phyloP scores from a whole-genome alignment of 2,888 invertebrate genomes.

The Zaprionus bogoriensis region DNA sequence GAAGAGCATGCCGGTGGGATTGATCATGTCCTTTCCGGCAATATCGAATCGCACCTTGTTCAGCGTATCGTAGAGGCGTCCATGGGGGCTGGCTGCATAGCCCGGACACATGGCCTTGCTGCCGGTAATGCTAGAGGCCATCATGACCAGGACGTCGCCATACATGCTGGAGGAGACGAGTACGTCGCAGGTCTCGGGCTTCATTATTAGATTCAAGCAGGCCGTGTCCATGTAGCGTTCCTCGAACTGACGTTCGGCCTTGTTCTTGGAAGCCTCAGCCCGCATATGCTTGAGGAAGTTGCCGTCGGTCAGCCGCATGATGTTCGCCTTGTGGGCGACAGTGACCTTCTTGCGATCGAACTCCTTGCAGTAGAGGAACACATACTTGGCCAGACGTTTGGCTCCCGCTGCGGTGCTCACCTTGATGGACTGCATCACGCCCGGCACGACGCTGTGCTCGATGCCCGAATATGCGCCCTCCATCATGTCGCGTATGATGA shows the following conservation, averaged over 20 bases:
- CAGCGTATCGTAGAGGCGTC: slow-evolving; percentile 91
- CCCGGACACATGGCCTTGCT: slow-evolving; percentile 97
- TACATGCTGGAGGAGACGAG: slow-evolving; percentile 98
- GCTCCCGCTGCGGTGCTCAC: slow-evolving; percentile 96
- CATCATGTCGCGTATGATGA: slow-evolving; percentile 98
- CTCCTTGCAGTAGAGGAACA: slow-evolving; percentile 98
- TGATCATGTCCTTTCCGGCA: slow-evolving; percentile 92
- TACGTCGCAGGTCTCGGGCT: slow-evolving; percentile 86
- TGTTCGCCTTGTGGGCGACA: slow-evolving; percentile 99
- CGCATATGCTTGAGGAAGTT: slow-evolving; percentile 92
- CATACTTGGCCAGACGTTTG: slow-evolving; percentile 97
- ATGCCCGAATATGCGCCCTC: slow-evolving; percentile 99
- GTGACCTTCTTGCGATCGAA: slow-evolving; percentile 96
- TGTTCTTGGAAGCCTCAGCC: slow-evolving; percentile 91
- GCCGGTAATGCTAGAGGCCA: slow-evolving; percentile 96
- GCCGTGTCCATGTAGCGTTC: slow-evolving; percentile 97
- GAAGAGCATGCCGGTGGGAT: slow-evolving; percentile 98
- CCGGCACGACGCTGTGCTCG: slow-evolving; percentile 93
- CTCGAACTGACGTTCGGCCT: slow-evolving; percentile 94
- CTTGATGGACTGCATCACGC: slow-evolving; percentile 98
- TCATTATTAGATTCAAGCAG: slow-evolving; percentile 41
- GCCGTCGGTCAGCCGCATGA: slow-evolving; percentile 99
- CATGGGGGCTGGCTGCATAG: slow-evolving; percentile 93
- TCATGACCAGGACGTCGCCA: slow-evolving; percentile 97
- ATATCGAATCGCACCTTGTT: slow-evolving; percentile 96